Percentiles rank a stretch among this genome's conserved stretches.
phyloP scores from a whole-genome alignment of 2,797 vertebrate genomes.

The Cossypha polioptera region DNA sequence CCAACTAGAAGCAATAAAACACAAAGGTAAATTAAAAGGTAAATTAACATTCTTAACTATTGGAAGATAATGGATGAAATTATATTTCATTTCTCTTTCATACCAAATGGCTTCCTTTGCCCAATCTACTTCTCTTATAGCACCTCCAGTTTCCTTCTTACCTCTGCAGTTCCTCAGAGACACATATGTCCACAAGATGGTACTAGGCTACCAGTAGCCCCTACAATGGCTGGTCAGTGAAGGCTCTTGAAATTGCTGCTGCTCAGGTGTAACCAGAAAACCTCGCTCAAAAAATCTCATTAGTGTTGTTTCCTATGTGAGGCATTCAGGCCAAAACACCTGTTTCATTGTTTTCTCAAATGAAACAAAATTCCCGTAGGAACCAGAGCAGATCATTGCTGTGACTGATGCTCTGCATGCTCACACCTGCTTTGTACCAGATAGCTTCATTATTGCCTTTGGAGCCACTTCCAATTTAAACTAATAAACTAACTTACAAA shows the following conservation, averaged over 20 bases:
- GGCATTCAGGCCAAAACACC: neutral
- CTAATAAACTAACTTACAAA: neutral
- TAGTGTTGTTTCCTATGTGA: neutral
- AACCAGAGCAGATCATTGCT: neutral
- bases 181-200: constrained; percentile 26
- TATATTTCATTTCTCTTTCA: neutral
- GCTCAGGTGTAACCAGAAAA: neutral
- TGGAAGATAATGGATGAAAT: neutral
- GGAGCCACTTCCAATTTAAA: neutral
- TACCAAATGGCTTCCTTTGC: neutral
- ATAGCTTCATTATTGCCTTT: neutral
- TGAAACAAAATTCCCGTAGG: neutral
- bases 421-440: neutral
- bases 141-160: neutral
- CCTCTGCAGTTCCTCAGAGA: neutral
- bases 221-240: neutral
- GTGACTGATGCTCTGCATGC: neutral
- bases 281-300: neutral
- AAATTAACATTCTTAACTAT: neutral
- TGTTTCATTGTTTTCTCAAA: neutral
- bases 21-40: neutral
- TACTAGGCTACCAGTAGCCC: constrained; percentile 44
- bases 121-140: neutral
- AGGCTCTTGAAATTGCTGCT: neutral
- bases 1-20: neutral